Conservation (phyloP, 2,113 vertebrate species). For the Chamaea fasciata region DNA sequence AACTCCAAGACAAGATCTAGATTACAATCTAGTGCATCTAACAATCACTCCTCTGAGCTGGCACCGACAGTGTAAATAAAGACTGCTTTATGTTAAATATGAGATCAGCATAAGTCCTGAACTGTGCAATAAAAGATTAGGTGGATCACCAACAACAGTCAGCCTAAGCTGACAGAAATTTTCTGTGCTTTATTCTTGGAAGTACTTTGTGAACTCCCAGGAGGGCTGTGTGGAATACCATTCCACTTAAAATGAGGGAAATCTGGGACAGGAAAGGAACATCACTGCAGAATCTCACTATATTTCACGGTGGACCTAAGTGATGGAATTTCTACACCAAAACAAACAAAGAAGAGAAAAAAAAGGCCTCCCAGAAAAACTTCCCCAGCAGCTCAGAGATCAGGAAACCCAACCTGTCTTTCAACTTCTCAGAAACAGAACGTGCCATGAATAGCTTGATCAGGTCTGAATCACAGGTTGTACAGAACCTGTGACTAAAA, state of each 20-base stretch:
- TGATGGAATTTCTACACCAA: not conserved
- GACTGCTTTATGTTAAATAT: not conserved
- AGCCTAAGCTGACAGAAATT: not conserved
- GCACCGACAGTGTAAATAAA: not conserved
- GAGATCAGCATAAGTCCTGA: not conserved
- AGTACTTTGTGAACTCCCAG: not conserved
- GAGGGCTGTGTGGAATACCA: not conserved
- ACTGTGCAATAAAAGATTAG: not conserved
- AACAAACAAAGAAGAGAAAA: not conserved
- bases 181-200: not conserved
- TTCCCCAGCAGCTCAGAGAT: not conserved
- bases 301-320: not conserved
- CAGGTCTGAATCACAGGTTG: conserved; percentile 54
- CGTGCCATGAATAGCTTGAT: conserved; percentile 13
- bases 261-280: not conserved
- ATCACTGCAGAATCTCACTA: not conserved
- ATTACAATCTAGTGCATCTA: not conserved
- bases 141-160: not conserved
- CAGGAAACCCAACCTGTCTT: conserved; percentile 42
- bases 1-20: not conserved
- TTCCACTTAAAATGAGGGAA: not conserved
- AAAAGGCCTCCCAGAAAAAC: not conserved
- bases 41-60: not conserved
- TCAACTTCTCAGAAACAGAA: conserved; percentile 22
- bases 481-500: conserved; percentile 49